These are phyloP conservation scores for Paramormyrops hopkinsi DNA, from an alignment of 2,797 vertebrate species.

Conservation along the genomic window DNA sequence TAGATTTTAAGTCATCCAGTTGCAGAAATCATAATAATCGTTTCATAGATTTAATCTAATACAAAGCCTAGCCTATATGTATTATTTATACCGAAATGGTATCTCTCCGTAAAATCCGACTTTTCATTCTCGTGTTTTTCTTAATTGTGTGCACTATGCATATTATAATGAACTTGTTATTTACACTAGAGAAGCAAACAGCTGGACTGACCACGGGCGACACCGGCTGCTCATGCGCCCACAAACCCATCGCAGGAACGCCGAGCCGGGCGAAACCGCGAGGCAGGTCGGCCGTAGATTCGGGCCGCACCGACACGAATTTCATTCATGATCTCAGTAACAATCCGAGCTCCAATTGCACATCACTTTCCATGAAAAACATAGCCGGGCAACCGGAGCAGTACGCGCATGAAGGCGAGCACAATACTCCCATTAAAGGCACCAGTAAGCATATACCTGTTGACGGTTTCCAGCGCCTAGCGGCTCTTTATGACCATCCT, in stretches of 20 bases:
- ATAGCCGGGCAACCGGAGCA: neutral
- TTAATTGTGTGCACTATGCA: neutral
- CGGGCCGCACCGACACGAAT: neutral
- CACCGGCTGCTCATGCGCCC: neutral
- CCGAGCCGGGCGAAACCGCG: neutral
- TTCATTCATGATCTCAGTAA: neutral
- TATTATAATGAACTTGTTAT: neutral
- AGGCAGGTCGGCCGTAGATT: neutral
- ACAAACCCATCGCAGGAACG: neutral
- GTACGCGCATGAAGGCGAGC: neutral
- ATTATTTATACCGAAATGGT: neutral
- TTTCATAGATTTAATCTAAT: neutral
- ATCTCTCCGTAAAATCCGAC: neutral
- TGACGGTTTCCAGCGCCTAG: neutral
- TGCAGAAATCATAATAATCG: neutral
- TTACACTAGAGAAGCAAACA: neutral
- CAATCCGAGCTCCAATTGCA: neutral
- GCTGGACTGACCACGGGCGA: neutral
- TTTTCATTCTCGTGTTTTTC: neutral
- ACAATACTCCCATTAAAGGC: neutral
- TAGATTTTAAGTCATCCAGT: neutral
- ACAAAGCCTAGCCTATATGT: neutral
- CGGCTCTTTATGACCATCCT: neutral
- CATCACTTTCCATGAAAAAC: neutral
- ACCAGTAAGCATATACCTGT: neutral